A percentile compares a stretch with the other conserved stretches of the same genome.
These are phyloP conservation scores for Aphis craccivora DNA, from an alignment of 1,140 invertebrate genomes.

Conservation along the genomic window DNA sequence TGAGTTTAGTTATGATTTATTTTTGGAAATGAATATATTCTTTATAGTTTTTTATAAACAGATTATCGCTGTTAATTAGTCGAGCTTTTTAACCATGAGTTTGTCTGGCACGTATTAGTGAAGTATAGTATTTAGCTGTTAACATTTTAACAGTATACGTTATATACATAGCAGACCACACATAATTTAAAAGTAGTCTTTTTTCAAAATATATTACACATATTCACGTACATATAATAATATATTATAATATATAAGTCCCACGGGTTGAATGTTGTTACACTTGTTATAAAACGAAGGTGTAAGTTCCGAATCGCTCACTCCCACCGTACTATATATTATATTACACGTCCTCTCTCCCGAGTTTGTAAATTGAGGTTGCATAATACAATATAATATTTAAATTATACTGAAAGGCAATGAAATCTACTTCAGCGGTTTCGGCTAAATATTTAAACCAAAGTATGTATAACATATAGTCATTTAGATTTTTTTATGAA, in stretches of 20 bases:
- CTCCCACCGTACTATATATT: no score
- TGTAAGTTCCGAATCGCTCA: neutral
- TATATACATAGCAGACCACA: neutral
- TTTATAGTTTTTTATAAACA: neutral
- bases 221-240: neutral
- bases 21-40: neutral
- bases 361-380: neutral
- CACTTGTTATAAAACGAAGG: neutral
- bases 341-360: neutral
- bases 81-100: neutral
- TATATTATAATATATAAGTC: neutral
- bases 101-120: neutral
- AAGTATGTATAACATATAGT: neutral
- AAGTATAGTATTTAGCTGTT: neutral
- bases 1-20: neutral
- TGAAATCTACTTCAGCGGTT: neutral
- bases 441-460: conserved; percentile 9
- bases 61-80: neutral
- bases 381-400: neutral
- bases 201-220: neutral
- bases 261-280: neutral
- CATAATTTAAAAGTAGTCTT: neutral
- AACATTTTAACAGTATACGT: neutral
- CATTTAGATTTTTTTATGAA: neutral
- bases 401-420: neutral